Conservation (phyloP, 1,140 invertebrate genomes). For the Antheraea pernyi region DNA sequence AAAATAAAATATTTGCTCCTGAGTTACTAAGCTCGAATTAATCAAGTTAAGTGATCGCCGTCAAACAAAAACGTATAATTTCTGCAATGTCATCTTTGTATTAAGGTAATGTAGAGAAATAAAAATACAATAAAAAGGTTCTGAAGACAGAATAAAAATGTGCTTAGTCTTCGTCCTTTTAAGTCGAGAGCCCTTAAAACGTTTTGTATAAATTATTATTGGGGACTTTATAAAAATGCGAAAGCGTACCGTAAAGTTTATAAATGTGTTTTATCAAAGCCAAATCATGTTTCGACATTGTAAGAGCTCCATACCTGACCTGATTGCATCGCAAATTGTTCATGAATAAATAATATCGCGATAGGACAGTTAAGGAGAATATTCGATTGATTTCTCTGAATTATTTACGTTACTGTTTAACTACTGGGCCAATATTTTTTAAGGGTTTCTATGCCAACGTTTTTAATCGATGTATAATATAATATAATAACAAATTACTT, state of each 20-base stretch:
- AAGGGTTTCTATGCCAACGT: no score
- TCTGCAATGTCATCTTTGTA: not conserved
- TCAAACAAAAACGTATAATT: not conserved
- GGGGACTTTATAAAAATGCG: conserved; percentile 54
- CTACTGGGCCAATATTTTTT: no score
- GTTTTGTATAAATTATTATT: conserved; percentile 2
- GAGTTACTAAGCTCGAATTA: not conserved
- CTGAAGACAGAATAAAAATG: conserved; percentile 7
- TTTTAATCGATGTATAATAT: no score
- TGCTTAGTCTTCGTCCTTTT: not conserved
- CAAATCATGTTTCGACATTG: conserved; percentile 63
- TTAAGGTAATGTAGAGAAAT: not conserved
- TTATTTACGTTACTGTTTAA: not conserved
- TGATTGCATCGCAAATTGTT: conserved; percentile 76
- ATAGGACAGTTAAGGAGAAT: conserved; percentile 56
- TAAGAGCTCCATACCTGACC: conserved; percentile 59
- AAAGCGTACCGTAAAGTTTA: conserved; percentile 52
- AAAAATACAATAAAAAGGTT: not conserved
- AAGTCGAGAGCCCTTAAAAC: not conserved
- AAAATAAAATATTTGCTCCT: no score
- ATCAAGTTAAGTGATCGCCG: not conserved
- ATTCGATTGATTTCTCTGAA: conserved; percentile 16
- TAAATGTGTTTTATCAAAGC: conserved; percentile 72
- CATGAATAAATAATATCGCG: conserved; percentile 72
- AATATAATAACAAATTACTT: no score